Percentiles rank a stretch among this genome's conserved stretches.
Evolutionary conservation across 2,113 vertebrate genomes (phyloP).

Genomic region (Sturnus vulgaris): DNA sequence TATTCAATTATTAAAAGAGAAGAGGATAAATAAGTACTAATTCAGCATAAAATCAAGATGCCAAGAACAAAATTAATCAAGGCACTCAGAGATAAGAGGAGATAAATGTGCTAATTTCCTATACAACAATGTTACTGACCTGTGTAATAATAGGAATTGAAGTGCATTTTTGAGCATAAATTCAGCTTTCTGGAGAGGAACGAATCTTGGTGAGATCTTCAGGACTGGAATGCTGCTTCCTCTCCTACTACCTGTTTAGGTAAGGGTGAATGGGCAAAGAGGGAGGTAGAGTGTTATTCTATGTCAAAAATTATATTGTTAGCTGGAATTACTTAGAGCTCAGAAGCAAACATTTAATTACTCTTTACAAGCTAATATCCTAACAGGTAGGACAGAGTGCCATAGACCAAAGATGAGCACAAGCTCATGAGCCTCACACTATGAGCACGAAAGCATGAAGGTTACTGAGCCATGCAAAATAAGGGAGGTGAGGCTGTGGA

Average conservation of each 20-base stretch:
- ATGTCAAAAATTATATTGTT: neutral
- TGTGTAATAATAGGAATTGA: neutral
- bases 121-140: neutral
- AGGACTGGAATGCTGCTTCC: neutral
- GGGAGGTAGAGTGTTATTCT: neutral
- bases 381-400: neutral
- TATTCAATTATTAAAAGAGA: neutral
- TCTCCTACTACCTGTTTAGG: neutral
- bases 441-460: neutral
- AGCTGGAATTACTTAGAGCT: neutral
- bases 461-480: neutral
- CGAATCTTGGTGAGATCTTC: neutral
- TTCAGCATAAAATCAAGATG: constrained; percentile 4
- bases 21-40: neutral
- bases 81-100: neutral
- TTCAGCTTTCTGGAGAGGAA: neutral
- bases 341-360: neutral
- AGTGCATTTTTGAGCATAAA: neutral
- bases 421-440: neutral
- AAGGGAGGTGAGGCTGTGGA: neutral
- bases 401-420: neutral
- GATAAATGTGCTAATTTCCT: neutral
- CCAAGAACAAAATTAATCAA: constrained; percentile 1
- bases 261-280: neutral
- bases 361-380: neutral